Conservation (phyloP, 2,113 vertebrate species). For the Colinus virginianus region DNA sequence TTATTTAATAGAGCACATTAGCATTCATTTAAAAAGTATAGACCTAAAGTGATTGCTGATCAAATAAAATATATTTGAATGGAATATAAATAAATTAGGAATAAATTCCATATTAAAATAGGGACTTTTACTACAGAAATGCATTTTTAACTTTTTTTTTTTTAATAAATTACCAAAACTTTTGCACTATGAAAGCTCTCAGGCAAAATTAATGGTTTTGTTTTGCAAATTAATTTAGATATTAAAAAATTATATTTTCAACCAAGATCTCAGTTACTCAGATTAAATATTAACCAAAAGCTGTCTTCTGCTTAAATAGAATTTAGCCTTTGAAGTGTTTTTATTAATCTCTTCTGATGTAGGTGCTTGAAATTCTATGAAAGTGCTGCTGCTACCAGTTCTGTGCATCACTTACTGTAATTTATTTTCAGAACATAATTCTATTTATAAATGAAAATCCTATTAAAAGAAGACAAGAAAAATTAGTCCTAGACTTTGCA, state of each 20-base stretch:
- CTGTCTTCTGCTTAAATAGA: slow-evolving; percentile 88
- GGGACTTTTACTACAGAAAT: slow-evolving; percentile 76
- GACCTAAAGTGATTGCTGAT: slow-evolving; percentile 67
- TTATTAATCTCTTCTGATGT: slow-evolving; percentile 89
- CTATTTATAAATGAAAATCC: slow-evolving; percentile 99
- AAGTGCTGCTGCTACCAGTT: slow-evolving; percentile 83
- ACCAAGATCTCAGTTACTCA: slow-evolving; percentile 92
- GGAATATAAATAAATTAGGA: slow-evolving; percentile 49
- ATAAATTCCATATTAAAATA: slow-evolving; percentile 81
- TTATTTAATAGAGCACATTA: neutral
- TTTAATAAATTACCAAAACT: slow-evolving; percentile 84
- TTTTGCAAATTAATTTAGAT: slow-evolving; percentile 91
- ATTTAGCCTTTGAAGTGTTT: slow-evolving; percentile 92
- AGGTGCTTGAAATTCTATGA: slow-evolving; percentile 87
- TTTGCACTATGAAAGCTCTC: slow-evolving; percentile 83
- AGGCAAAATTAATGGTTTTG: slow-evolving; percentile 89
- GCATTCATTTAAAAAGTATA: slow-evolving; percentile 32
- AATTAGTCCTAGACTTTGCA: slow-evolving; percentile 93
- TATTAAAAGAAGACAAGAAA: slow-evolving; percentile 98
- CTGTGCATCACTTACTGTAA: slow-evolving; percentile 95
- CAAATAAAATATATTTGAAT: slow-evolving; percentile 74
- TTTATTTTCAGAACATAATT: slow-evolving; percentile 99
- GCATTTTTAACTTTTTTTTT: slow-evolving; percentile 78
- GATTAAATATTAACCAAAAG: slow-evolving; percentile 92
- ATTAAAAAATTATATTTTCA: slow-evolving; percentile 92